Evolutionary conservation across 2,888 invertebrate genomes (phyloP).

Genomic region (Spodoptera exigua): DNA sequence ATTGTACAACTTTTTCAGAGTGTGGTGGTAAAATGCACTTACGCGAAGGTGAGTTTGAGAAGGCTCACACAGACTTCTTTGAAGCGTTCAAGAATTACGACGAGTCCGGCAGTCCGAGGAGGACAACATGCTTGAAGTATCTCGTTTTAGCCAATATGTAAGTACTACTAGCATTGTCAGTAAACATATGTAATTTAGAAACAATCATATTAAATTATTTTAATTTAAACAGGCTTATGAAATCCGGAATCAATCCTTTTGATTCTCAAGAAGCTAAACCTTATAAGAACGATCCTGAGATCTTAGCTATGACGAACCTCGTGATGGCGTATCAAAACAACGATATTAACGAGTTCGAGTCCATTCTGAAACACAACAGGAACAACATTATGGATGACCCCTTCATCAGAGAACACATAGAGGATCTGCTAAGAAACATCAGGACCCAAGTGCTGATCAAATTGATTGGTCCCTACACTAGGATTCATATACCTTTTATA

Average conservation of each 20-base stretch:
- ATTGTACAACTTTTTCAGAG: slow-evolving; percentile 87
- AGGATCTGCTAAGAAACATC: slow-evolving; percentile 98
- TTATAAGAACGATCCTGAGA: slow-evolving; percentile 99
- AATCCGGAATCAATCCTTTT: slow-evolving; percentile 99
- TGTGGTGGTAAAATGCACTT: slow-evolving; percentile 99
- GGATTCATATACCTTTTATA: slow-evolving; percentile 99
- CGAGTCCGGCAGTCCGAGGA: slow-evolving; percentile 98
- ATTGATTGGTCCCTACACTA: slow-evolving; percentile 98
- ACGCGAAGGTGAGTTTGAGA: slow-evolving; percentile 99
- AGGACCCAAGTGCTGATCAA: slow-evolving; percentile 99
- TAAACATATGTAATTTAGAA: not conserved
- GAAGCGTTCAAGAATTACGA: slow-evolving; percentile 99
- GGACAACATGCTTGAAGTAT: slow-evolving; percentile 99
- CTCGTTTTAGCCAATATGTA: slow-evolving; percentile 99
- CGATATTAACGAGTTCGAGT: slow-evolving; percentile 99
- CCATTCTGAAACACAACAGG: slow-evolving; percentile 96
- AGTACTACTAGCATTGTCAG: slow-evolving; percentile 74
- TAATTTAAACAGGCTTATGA: slow-evolving; percentile 94
- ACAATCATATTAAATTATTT: slow-evolving; percentile 3
- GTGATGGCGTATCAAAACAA: slow-evolving; percentile 99
- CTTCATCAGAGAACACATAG: slow-evolving; percentile 99
- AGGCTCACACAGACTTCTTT: slow-evolving; percentile 99
- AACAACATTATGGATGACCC: slow-evolving; percentile 99
- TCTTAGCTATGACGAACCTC: slow-evolving; percentile 99
- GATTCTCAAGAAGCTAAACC: slow-evolving; percentile 99